Evolutionary conservation across 2,113 vertebrate species (phyloP).

Genomic region (Phrynosoma platyrhinos): DNA sequence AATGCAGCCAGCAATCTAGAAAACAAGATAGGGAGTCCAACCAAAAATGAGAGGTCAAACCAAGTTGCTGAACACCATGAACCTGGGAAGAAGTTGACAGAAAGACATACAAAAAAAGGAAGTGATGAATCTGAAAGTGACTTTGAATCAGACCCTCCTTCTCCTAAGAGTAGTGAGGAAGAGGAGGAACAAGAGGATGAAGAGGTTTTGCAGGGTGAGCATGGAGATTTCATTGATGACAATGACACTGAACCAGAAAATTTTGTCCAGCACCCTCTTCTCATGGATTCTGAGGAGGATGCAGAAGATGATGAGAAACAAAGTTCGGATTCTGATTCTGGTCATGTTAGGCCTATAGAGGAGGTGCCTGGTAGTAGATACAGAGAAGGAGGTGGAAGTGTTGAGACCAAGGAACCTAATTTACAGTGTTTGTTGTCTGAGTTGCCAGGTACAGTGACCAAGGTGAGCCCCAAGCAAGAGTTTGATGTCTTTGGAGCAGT

Average conservation of each 20-base stretch:
- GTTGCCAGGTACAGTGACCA: conserved; percentile 26
- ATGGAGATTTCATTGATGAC: conserved; percentile 83
- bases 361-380: conserved; percentile 56
- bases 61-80: conserved; percentile 75
- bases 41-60: conserved; percentile 66
- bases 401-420: conserved; percentile 41
- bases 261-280: conserved; percentile 91
- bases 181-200: conserved; percentile 91
- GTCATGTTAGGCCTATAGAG: conserved; percentile 68
- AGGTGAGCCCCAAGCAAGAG: conserved; percentile 60
- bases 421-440: conserved; percentile 9
- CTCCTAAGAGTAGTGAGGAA: conserved; percentile 96
- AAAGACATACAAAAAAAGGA: conserved; percentile 63
- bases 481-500: conserved; percentile 89
- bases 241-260: conserved; percentile 90
- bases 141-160: conserved; percentile 96
- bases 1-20: conserved; percentile 52
- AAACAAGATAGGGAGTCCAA: conserved; percentile 39
- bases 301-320: conserved; percentile 88
- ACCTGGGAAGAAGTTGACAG: conserved; percentile 69
- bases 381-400: accelerated
- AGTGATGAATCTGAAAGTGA: conserved; percentile 92
- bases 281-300: conserved; percentile 97
- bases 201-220: conserved; percentile 88
- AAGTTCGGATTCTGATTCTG: conserved; percentile 90